A percentile compares a stretch with the other conserved stretches of the same genome.
Evolutionary conservation across 1,140 invertebrate species (phyloP).

Genomic region (Carcinoscorpius rotundicauda): DNA sequence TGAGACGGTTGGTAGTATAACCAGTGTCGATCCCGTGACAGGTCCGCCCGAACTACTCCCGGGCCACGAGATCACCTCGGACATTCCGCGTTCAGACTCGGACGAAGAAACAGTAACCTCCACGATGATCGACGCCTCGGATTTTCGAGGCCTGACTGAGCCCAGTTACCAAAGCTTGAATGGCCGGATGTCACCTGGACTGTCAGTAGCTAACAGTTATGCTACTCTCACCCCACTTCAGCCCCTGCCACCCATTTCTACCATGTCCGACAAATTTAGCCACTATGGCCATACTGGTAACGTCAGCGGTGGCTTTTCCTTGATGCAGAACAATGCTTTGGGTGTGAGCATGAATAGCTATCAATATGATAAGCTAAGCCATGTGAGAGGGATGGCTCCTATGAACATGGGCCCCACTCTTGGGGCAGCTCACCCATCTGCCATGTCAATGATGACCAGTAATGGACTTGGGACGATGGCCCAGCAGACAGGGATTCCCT

Average conservation of each 20-base stretch:
- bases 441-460: conserved; percentile 52
- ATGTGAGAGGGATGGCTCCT: conserved; percentile 46
- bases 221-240: conserved; percentile 62
- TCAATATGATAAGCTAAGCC: conserved; percentile 30
- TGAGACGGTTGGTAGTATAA: conserved; percentile 1
- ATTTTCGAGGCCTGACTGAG: conserved; percentile 25
- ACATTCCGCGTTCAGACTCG: neutral
- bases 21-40: conserved; percentile 13
- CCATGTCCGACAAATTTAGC: conserved; percentile 71
- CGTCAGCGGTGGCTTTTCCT: conserved; percentile 55
- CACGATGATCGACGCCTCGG: conserved; percentile 26
- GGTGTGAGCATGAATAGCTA: conserved; percentile 27
- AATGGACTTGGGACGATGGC: conserved; percentile 26
- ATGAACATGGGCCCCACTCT: conserved; percentile 46
- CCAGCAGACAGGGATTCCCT: conserved; percentile 35
- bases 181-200: conserved; percentile 25
- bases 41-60: conserved; percentile 10
- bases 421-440: conserved; percentile 48
- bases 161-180: conserved; percentile 26
- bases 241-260: conserved; percentile 97
- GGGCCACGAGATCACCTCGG: conserved; percentile 28
- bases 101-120: neutral
- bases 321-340: conserved; percentile 67
- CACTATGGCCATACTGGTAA: conserved; percentile 35
- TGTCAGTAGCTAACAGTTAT: conserved; percentile 48